Conservation (phyloP, 2,113 vertebrate species). For the Leuciscus idus region DNA sequence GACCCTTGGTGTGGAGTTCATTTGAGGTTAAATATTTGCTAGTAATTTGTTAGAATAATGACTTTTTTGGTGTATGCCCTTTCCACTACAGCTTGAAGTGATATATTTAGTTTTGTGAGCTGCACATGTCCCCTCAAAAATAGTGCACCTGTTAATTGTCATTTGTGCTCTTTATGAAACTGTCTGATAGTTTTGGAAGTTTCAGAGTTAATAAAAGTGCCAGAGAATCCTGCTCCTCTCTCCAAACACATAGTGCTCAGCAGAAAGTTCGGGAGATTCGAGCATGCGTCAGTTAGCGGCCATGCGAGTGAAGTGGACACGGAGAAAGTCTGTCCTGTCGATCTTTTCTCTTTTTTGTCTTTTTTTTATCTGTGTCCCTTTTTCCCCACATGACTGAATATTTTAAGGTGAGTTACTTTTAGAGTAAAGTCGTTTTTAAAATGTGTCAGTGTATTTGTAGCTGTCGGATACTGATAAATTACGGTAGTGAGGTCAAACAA, state of each 20-base stretch:
- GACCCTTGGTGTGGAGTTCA: constrained; percentile 44
- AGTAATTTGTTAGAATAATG: constrained; percentile 38
- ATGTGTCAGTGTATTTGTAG: not conserved
- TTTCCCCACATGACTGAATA: not conserved
- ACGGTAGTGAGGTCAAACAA: not conserved
- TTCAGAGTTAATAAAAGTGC: constrained; percentile 55
- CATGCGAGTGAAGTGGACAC: constrained; percentile 13
- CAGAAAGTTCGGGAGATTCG: constrained; percentile 50
- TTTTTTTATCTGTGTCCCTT: constrained; percentile 1
- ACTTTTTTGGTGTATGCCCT: constrained; percentile 31
- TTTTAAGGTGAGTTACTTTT: constrained; percentile 42
- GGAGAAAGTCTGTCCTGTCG: not conserved
- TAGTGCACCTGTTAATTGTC: not conserved
- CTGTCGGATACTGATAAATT: not conserved
- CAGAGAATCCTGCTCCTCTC: constrained; percentile 49
- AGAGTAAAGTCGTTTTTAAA: not conserved
- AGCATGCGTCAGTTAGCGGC: constrained; percentile 40
- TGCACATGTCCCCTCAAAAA: not conserved
- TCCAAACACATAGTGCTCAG: constrained; percentile 42
- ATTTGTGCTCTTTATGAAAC: not conserved
- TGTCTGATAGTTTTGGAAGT: constrained; percentile 33
- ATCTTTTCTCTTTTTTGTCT: not conserved
- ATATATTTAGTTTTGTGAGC: not conserved
- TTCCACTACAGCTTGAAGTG: not conserved
- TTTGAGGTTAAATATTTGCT: constrained; percentile 38